A percentile compares a stretch with the other conserved stretches of the same genome.
Conservation (phyloP, 2,113 vertebrate species). For the Osmerus mordax region DNA sequence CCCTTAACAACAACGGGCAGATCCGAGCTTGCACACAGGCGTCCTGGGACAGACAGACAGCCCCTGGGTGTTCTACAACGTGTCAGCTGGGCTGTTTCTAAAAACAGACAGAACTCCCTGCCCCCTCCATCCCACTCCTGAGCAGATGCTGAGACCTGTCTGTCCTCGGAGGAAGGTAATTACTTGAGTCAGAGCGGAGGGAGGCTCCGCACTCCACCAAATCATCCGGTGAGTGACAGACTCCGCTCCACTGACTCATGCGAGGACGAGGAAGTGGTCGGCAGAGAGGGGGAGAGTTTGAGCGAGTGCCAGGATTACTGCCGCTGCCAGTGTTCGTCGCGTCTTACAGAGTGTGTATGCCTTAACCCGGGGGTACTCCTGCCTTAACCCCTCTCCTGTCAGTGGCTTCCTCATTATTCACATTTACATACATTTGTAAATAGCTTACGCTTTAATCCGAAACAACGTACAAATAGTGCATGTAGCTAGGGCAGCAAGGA, state of each 20-base stretch:
- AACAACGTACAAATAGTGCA: too few species aligned
- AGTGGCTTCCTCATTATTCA: too few species aligned
- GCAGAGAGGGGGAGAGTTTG: slow-evolving; percentile 18
- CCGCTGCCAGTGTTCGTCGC: too few species aligned
- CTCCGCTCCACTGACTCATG: slow-evolving; percentile 49
- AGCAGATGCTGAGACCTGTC: slow-evolving; percentile 63
- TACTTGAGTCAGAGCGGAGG: slow-evolving; percentile 60
- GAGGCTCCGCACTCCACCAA: slow-evolving; percentile 57
- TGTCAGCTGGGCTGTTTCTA: slow-evolving; percentile 63
- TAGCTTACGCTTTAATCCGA: too few species aligned
- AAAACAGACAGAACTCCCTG: slow-evolving; percentile 52
- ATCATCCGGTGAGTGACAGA: slow-evolving; percentile 57
- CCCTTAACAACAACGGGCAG: slow-evolving; percentile 29
- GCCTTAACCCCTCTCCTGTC: too few species aligned
- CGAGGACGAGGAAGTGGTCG: slow-evolving; percentile 27
- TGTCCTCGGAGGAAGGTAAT: slow-evolving; percentile 60
- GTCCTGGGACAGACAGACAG: slow-evolving; percentile 48
- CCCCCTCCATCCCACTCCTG: slow-evolving; percentile 20
- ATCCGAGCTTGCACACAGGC: slow-evolving; percentile 59
- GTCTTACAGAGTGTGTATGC: too few species aligned
- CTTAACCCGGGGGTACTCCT: too few species aligned
- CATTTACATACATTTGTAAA: too few species aligned
- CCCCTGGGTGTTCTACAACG: slow-evolving; percentile 39
- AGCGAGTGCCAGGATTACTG: too few species aligned
- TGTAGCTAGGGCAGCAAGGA: too few species aligned